These are phyloP conservation scores for Sitodiplosis mosellana DNA, from an alignment of 1,140 invertebrate genomes.

Conservation along the genomic window DNA sequence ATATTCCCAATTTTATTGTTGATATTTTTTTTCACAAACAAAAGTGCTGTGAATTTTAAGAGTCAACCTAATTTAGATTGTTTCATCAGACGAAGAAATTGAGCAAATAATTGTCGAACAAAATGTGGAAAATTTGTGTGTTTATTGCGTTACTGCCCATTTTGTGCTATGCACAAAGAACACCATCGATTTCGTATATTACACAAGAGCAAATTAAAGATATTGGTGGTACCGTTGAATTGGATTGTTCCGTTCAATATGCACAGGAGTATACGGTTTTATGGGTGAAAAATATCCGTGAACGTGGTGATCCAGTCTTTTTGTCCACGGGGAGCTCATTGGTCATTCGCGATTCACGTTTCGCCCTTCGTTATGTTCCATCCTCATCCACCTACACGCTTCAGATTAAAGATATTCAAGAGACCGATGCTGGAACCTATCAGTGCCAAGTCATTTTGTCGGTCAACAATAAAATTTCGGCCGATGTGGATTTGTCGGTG, in stretches of 20 bases:
- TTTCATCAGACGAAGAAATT: too few relatives aligned
- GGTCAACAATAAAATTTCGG: constrained; percentile 55
- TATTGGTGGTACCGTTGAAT: constrained; percentile 72
- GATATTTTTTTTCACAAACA: too few relatives aligned
- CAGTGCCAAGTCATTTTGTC: constrained; percentile 72
- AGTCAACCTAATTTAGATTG: too few relatives aligned
- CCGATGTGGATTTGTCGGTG: constrained; percentile 67
- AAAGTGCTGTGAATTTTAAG: too few relatives aligned
- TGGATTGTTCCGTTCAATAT: constrained; percentile 80
- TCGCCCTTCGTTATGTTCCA: constrained; percentile 61
- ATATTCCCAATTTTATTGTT: too few relatives aligned
- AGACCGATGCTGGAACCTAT: constrained; percentile 78
- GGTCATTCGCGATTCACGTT: constrained; percentile 71
- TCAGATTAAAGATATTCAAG: constrained; percentile 88
- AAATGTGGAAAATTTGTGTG: not conserved
- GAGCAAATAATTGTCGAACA: not conserved
- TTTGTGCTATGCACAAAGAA: constrained; percentile 39
- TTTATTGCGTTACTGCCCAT: not conserved
- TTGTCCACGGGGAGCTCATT: constrained; percentile 61
- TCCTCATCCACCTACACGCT: constrained; percentile 61
- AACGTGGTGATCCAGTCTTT: constrained; percentile 16
- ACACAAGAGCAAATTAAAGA: constrained; percentile 81
- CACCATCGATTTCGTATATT: constrained; percentile 80
- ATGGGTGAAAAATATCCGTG: constrained; percentile 50
- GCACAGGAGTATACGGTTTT: constrained; percentile 66